phyloP scores from a whole-genome alignment of 2,113 vertebrate genomes.

The Microcebus griseorufus region DNA sequence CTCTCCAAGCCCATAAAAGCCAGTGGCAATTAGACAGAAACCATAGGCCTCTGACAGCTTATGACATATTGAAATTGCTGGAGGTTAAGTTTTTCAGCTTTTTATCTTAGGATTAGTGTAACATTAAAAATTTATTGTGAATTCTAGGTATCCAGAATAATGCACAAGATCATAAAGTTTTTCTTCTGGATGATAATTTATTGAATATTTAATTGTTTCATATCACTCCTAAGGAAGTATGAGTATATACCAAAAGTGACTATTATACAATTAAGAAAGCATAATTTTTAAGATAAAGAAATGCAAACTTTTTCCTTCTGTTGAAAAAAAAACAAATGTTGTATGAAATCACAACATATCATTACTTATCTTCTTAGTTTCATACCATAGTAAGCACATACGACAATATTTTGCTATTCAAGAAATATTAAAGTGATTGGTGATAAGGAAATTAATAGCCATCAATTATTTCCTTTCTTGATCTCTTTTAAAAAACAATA shows the following conservation, averaged over 20 bases:
- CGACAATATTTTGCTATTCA: not conserved
- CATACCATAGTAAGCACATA: not conserved
- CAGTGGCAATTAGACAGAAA: slow-evolving; percentile 79
- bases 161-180: slow-evolving; percentile 85
- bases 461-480: not conserved
- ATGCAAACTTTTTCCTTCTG: slow-evolving; percentile 5
- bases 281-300: slow-evolving; percentile 55
- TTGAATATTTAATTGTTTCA: slow-evolving; percentile 76
- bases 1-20: slow-evolving; percentile 76
- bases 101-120: slow-evolving; percentile 87
- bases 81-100: slow-evolving; percentile 86
- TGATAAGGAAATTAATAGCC: not conserved
- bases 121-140: slow-evolving; percentile 89
- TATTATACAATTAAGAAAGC: slow-evolving; percentile 50
- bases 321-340: not conserved
- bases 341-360: not conserved
- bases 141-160: slow-evolving; percentile 84
- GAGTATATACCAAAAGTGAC: slow-evolving; percentile 63
- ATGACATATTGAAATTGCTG: slow-evolving; percentile 82
- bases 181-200: slow-evolving; percentile 87
- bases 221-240: slow-evolving; percentile 83
- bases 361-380: not conserved
- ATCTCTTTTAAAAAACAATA: not conserved
- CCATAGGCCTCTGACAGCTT: slow-evolving; percentile 80
- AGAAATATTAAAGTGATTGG: not conserved